These are phyloP conservation scores for Anticlea derivata DNA, from an alignment of 2,888 invertebrate genomes.

Conservation along the genomic window DNA sequence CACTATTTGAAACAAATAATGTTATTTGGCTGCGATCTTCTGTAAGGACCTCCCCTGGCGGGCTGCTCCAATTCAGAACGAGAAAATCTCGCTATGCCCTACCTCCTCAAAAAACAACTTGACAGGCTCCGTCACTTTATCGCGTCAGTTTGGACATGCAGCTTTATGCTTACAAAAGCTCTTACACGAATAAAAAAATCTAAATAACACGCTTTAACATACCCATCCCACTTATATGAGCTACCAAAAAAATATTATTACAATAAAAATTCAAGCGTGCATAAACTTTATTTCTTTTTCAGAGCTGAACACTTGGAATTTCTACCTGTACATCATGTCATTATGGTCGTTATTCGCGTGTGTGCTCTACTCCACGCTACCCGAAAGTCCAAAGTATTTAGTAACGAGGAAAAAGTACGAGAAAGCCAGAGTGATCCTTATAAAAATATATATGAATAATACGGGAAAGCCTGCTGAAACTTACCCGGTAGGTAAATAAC, in stretches of 20 bases:
- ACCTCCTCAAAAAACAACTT: too few relatives aligned
- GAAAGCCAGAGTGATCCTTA: slow-evolving; percentile 61
- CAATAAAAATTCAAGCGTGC: background rate
- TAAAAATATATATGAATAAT: slow-evolving; percentile 62
- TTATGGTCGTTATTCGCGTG: slow-evolving; percentile 57
- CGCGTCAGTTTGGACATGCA: too few relatives aligned
- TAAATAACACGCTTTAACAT: background rate
- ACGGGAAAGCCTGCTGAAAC: slow-evolving; percentile 58
- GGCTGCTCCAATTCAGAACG: too few relatives aligned
- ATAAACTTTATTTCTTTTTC: slow-evolving; percentile 38
- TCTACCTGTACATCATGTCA: slow-evolving; percentile 58
- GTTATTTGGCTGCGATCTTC: too few relatives aligned
- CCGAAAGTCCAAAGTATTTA: slow-evolving; percentile 70
- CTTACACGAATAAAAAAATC: background rate
- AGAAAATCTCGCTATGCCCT: too few relatives aligned
- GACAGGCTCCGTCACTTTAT: too few relatives aligned
- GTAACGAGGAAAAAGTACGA: slow-evolving; percentile 60
- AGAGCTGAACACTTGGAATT: slow-evolving; percentile 72
- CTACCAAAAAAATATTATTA: background rate
- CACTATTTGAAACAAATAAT: too few relatives aligned
- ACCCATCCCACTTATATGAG: background rate
- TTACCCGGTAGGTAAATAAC: slow-evolving; percentile 57
- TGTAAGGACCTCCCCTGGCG: too few relatives aligned
- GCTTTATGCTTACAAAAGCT: background rate
- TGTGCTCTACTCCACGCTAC: slow-evolving; percentile 53